Conservation (phyloP, 2,113 vertebrate species). For the Notarius lentiginosus region DNA sequence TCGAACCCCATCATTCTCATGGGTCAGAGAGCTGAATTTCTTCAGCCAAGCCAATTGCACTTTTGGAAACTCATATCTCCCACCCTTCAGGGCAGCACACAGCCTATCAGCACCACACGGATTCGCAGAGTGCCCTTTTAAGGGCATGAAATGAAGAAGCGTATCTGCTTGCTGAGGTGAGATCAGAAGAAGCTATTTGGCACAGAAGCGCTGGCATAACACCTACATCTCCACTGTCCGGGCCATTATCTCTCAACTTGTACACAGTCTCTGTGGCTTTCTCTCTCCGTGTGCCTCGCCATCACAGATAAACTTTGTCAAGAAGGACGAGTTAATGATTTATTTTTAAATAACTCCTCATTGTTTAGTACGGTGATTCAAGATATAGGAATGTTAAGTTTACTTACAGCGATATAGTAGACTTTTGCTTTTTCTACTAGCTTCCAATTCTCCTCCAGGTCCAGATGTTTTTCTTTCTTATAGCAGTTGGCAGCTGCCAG, state of each 20-base stretch:
- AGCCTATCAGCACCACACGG: constrained; percentile 5
- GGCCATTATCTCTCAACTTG: constrained; percentile 1
- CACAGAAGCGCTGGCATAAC: constrained; percentile 36
- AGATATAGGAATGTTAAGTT: not conserved
- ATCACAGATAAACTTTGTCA: not conserved
- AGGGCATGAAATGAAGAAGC: constrained; percentile 30
- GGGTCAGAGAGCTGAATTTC: constrained; percentile 41
- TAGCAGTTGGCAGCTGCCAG: constrained; percentile 97
- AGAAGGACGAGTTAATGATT: not conserved
- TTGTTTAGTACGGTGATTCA: not conserved
- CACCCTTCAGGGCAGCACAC: not conserved
- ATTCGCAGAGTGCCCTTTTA: constrained; percentile 23
- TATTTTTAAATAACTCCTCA: not conserved
- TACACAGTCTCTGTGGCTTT: not conserved
- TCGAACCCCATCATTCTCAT: constrained; percentile 26
- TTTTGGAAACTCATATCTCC: constrained; percentile 16
- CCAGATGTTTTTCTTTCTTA: constrained; percentile 94
- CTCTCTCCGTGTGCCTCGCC: not conserved
- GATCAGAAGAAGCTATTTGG: constrained; percentile 27
- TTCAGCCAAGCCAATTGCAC: not conserved
- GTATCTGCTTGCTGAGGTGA: constrained; percentile 10
- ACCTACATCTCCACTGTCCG: constrained; percentile 17
- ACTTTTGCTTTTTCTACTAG: constrained; percentile 93
- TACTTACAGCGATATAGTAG: constrained; percentile 97
- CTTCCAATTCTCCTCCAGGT: constrained; percentile 94